These are phyloP conservation scores for Sorex maritimensis DNA, from an alignment of 2,797 vertebrate genomes.

Conservation along the genomic window DNA sequence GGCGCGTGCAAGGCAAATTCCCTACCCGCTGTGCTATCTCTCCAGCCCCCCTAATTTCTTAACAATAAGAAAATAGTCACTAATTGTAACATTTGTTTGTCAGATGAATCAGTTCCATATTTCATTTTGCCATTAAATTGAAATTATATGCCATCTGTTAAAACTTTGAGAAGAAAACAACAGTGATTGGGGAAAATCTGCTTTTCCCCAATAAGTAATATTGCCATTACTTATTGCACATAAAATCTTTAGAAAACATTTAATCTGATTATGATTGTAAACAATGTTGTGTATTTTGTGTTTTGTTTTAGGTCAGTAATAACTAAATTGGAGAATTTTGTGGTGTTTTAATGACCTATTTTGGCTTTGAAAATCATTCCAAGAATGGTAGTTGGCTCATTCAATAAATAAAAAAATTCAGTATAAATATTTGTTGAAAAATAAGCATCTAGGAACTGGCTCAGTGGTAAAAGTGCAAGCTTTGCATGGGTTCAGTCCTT, in stretches of 20 bases:
- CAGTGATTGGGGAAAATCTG: neutral
- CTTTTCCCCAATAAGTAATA: slow-evolving; percentile 46
- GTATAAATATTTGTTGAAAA: slow-evolving; percentile 13
- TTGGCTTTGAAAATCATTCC: slow-evolving; percentile 44
- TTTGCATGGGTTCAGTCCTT: too few species aligned
- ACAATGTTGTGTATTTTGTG: neutral
- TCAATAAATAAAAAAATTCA: slow-evolving; percentile 21
- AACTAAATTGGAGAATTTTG: slow-evolving; percentile 55
- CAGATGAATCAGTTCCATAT: neutral
- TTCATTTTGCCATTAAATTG: slow-evolving; percentile 47
- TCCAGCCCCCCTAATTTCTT: too few species aligned
- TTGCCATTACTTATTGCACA: neutral
- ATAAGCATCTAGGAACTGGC: slow-evolving; percentile 15
- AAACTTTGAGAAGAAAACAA: slow-evolving; percentile 47
- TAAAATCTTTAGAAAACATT: slow-evolving; percentile 60
- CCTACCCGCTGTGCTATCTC: too few species aligned
- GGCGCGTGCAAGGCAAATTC: too few species aligned
- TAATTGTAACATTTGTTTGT: slow-evolving; percentile 12
- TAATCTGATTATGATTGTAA: slow-evolving; percentile 45
- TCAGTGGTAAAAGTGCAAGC: too few species aligned
- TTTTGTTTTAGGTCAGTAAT: slow-evolving; percentile 66
- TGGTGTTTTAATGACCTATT: slow-evolving; percentile 23
- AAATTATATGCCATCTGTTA: slow-evolving; percentile 11
- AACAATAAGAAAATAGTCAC: slow-evolving; percentile 20
- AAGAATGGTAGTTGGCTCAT: neutral